A percentile compares a stretch with the other conserved stretches of the same genome.
phyloP scores from a whole-genome alignment of 2,888 invertebrate genomes.

The Orgyia antiqua region DNA sequence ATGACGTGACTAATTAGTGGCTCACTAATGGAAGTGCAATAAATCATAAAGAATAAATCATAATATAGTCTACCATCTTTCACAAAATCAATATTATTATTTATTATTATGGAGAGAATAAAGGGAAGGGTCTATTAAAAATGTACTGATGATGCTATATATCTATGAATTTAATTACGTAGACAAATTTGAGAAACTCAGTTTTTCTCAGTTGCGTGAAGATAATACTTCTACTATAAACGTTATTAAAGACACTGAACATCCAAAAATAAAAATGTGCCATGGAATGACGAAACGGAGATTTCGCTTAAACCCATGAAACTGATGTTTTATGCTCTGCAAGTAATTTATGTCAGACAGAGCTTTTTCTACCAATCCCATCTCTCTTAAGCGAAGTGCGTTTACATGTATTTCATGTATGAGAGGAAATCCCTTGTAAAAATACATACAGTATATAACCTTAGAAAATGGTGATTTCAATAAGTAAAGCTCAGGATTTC shows the following conservation, averaged over 20 bases:
- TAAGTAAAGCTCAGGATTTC: slow-evolving; percentile 20
- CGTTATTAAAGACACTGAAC: slow-evolving; percentile 20
- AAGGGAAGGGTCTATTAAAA: no score
- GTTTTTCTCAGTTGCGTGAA: no score
- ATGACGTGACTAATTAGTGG: no score
- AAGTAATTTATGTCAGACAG: slow-evolving; percentile 19
- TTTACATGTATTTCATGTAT: slow-evolving; percentile 21
- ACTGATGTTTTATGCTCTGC: slow-evolving; percentile 15
- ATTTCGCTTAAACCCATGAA: slow-evolving; percentile 9
- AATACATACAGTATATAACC: slow-evolving; percentile 40
- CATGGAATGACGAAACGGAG: slow-evolving; percentile 32
- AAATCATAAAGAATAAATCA: no score
- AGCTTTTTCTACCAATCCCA: slow-evolving; percentile 33
- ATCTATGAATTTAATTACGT: no score
- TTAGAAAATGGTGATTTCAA: slow-evolving; percentile 34
- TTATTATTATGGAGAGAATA: no score
- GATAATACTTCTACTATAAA: slow-evolving; percentile 26
- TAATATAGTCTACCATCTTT: no score
- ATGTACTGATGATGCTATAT: no score
- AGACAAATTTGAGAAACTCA: no score
- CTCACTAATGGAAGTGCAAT: no score
- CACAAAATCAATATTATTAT: no score
- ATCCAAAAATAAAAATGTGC: slow-evolving; percentile 32
- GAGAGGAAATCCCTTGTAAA: slow-evolving; percentile 53
- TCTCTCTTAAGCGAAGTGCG: slow-evolving; percentile 37